Conservation (phyloP, 2,888 invertebrate genomes). For the Chaetogeoica ovagalla region DNA sequence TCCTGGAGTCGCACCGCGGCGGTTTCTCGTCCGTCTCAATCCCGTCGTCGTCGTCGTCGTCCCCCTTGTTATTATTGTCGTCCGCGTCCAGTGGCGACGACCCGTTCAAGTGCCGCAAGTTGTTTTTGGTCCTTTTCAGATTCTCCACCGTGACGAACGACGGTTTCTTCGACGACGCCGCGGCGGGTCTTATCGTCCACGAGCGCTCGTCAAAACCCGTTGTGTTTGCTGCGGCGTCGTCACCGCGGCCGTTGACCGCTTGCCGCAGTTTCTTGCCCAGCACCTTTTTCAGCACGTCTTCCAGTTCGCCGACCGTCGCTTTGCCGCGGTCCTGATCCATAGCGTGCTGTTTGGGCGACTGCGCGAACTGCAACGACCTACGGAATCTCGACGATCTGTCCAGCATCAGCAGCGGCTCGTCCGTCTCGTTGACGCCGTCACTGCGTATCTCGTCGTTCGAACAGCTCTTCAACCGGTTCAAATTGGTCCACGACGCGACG, state of each 20-base stretch:
- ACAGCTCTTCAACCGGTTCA: conserved; percentile 58
- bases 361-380: conserved; percentile 72
- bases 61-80: background rate
- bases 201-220: conserved; percentile 8
- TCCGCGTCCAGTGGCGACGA: conserved; percentile 13
- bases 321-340: background rate
- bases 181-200: conserved; percentile 57
- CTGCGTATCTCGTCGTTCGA: conserved; percentile 56
- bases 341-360: conserved; percentile 29
- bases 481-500: background rate
- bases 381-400: conserved; percentile 68
- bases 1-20: conserved; percentile 54
- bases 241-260: background rate
- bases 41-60: conserved; percentile 61
- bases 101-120: conserved; percentile 63
- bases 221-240: conserved; percentile 8
- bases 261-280: conserved; percentile 33
- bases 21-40: conserved; percentile 60
- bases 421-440: conserved; percentile 57
- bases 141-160: conserved; percentile 67
- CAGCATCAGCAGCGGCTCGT: conserved; percentile 60
- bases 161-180: conserved; percentile 46
- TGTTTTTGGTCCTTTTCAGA: conserved; percentile 66
- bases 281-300: conserved; percentile 54
- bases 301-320: conserved; percentile 45